Percentiles rank a stretch among this genome's conserved stretches.
Evolutionary conservation across 2,113 vertebrate genomes (phyloP).

Genomic region (Hypanus sabinus): DNA sequence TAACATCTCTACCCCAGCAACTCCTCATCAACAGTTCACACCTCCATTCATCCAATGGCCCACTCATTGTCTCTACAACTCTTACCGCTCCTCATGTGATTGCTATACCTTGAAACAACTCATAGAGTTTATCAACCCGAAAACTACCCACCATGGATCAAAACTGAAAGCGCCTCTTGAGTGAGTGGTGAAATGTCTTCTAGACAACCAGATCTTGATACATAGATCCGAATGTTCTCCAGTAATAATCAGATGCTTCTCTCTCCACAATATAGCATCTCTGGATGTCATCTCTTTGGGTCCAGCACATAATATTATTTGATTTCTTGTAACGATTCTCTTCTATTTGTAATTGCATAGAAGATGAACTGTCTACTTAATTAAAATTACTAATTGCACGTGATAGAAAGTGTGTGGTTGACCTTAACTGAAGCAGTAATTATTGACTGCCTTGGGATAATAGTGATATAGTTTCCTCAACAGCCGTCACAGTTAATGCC

Average conservation of each 20-base stretch:
- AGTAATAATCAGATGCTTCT: not conserved
- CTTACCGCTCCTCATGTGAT: no score
- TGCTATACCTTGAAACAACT: no score
- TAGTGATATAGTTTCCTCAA: not conserved
- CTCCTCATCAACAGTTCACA: no score
- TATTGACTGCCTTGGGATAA: not conserved
- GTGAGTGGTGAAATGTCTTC: no score
- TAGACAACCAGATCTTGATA: no score
- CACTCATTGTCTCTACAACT: no score
- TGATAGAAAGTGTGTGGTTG: no score
- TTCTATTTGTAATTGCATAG: not conserved
- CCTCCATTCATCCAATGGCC: no score
- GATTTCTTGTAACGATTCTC: not conserved
- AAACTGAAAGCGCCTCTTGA: no score
- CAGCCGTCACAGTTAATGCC: not conserved
- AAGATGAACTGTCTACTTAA: not conserved
- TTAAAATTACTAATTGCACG: not conserved
- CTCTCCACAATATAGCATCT: not conserved
- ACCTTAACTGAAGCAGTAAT: not conserved
- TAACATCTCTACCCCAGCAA: no score
- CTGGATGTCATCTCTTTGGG: not conserved
- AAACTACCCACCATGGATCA: no score
- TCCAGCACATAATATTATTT: not conserved
- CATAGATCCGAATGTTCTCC: not conserved
- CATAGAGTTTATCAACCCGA: no score